These are phyloP conservation scores for Oncorhynchus nerka DNA, from an alignment of 2,113 vertebrate genomes.

Conservation along the genomic window DNA sequence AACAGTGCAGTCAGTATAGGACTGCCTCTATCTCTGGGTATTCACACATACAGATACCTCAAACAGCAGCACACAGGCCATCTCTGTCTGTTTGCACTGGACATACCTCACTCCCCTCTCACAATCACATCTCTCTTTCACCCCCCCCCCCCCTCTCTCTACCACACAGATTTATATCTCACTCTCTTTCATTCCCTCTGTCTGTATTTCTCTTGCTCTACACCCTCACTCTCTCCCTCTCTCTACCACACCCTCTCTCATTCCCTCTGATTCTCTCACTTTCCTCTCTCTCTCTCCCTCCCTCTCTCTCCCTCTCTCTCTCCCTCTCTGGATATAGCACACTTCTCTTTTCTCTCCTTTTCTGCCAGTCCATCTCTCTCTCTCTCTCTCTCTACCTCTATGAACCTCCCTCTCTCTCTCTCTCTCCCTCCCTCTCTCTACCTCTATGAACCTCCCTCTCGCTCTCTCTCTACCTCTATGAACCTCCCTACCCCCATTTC, in stretches of 20 bases:
- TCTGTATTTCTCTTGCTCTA: too few relatives aligned
- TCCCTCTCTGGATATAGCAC: neutral
- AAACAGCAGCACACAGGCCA: neutral
- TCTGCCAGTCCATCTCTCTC: neutral
- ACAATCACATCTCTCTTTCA: slow-evolving; percentile 78
- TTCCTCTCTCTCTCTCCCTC: neutral
- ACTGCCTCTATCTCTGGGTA: too few relatives aligned
- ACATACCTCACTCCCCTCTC: slow-evolving; percentile 83
- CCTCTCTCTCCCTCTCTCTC: too few relatives aligned
- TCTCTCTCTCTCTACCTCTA: neutral
- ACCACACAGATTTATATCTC: slow-evolving; percentile 4
- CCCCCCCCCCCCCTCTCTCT: slow-evolving; percentile 46
- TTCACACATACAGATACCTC: neutral
- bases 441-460: slow-evolving; percentile 19
- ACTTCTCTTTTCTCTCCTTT: neutral
- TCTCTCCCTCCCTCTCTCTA: neutral
- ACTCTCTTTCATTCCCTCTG: neutral
- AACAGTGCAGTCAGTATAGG: too few relatives aligned
- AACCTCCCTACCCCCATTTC: slow-evolving; percentile 14
- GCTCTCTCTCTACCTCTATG: slow-evolving; percentile 10
- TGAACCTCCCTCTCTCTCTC: too few relatives aligned
- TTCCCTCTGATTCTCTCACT: slow-evolving; percentile 23
- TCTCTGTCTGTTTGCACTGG: slow-evolving; percentile 77
- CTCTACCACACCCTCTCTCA: slow-evolving; percentile 9
- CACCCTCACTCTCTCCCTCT: slow-evolving; percentile 2